Percentiles rank a stretch among this genome's conserved stretches.
These are phyloP conservation scores for Telmatochromis brachygnathus DNA, from an alignment of 2,113 vertebrate species.

Conservation along the genomic window DNA sequence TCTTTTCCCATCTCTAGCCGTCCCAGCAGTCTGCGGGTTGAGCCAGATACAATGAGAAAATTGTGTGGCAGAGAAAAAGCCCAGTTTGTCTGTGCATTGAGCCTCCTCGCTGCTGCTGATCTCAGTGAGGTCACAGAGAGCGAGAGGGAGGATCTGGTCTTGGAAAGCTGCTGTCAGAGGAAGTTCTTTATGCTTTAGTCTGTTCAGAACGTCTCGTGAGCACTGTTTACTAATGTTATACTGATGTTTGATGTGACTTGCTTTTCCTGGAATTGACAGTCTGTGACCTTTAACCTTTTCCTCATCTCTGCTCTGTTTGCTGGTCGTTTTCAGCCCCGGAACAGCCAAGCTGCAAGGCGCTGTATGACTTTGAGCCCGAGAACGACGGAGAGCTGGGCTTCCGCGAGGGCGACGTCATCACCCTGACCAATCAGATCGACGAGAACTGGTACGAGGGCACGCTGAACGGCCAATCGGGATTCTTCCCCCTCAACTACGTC, in stretches of 20 bases:
- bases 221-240: background rate
- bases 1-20: background rate
- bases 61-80: slow-evolving; percentile 55
- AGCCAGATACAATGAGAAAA: slow-evolving; percentile 58
- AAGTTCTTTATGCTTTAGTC: background rate
- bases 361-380: slow-evolving; percentile 96
- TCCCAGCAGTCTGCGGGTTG: slow-evolving; percentile 16
- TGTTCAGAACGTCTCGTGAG: background rate
- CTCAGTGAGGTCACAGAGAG: slow-evolving; percentile 35
- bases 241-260: background rate
- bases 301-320: background rate
- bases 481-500: slow-evolving; percentile 98
- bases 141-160: background rate
- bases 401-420: slow-evolving; percentile 93
- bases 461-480: slow-evolving; percentile 90
- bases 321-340: slow-evolving; percentile 69
- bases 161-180: background rate
- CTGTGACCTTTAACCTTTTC: background rate
- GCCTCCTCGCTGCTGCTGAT: slow-evolving; percentile 18
- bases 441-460: slow-evolving; percentile 99
- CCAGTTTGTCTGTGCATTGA: slow-evolving; percentile 32
- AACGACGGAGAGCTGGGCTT: slow-evolving; percentile 97
- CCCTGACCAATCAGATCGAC: slow-evolving; percentile 96
- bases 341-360: slow-evolving; percentile 92
- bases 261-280: background rate